Percentiles rank a stretch among this genome's conserved stretches.
phyloP scores from a whole-genome alignment of 2,797 vertebrate species.

The Hirundo rustica region DNA sequence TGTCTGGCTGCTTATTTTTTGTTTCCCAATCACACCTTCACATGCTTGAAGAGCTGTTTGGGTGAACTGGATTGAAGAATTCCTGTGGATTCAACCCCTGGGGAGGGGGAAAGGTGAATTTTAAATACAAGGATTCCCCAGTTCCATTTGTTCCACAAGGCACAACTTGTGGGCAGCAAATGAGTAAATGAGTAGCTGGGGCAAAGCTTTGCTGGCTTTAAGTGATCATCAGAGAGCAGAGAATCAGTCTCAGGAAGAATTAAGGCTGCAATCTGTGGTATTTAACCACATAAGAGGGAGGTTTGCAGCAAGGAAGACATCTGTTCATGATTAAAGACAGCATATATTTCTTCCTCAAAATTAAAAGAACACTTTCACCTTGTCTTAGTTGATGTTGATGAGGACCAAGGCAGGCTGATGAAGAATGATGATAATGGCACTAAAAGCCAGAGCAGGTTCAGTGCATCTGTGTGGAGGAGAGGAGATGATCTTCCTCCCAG shows the following conservation, averaged over 20 bases:
- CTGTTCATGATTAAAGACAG: slow-evolving; percentile 11
- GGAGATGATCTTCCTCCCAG: background rate
- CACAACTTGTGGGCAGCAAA: background rate
- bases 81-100: background rate
- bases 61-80: background rate
- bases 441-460: background rate
- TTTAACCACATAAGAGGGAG: background rate
- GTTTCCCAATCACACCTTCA: background rate
- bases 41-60: background rate
- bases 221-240: background rate
- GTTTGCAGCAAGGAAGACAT: background rate
- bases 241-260: background rate
- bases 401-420: background rate
- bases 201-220: background rate
- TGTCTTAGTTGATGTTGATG: slow-evolving; percentile 19
- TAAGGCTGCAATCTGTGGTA: background rate
- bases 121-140: background rate
- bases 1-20: background rate
- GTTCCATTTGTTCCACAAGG: rapidly evolving
- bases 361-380: slow-evolving; percentile 39
- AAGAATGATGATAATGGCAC: background rate
- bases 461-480: background rate
- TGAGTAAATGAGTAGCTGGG: background rate
- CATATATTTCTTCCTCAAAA: background rate
- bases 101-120: rapidly evolving